phyloP scores from a whole-genome alignment of 1,140 invertebrate species.

The Pissodes strobi region DNA sequence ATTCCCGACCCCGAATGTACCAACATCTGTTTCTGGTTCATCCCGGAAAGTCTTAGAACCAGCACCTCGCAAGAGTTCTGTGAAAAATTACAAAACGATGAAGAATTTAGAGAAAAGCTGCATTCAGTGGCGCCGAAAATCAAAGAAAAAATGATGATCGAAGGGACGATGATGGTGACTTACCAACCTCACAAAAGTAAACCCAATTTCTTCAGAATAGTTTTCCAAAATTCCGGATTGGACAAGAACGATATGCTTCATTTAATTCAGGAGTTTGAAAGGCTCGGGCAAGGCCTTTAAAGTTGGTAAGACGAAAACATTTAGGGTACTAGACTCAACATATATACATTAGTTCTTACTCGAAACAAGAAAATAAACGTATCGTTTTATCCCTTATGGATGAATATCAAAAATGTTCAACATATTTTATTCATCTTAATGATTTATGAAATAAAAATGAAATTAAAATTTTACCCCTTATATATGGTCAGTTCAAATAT shows the following conservation, averaged over 20 bases:
- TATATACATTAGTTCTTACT: too few species aligned
- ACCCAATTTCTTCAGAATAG: slow-evolving; percentile 93
- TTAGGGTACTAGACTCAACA: too few species aligned
- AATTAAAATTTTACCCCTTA: too few species aligned
- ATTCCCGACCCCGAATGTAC: slow-evolving; percentile 85
- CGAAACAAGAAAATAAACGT: too few species aligned
- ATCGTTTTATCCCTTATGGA: too few species aligned
- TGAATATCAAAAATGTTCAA: too few species aligned
- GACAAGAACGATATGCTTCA: slow-evolving; percentile 81
- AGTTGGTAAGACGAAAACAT: background rate
- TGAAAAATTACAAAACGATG: slow-evolving; percentile 56
- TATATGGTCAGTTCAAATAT: too few species aligned
- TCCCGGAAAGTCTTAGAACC: slow-evolving; percentile 76
- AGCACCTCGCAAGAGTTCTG: slow-evolving; percentile 35
- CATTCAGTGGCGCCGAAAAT: slow-evolving; percentile 87
- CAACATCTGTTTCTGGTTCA: slow-evolving; percentile 95
- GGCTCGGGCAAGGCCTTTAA: slow-evolving; percentile 72
- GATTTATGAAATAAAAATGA: too few species aligned
- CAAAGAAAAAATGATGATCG: slow-evolving; percentile 92
- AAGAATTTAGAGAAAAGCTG: slow-evolving; percentile 70
- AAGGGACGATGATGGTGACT: slow-evolving; percentile 93
- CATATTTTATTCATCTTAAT: too few species aligned
- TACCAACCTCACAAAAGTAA: slow-evolving; percentile 83
- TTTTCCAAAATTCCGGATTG: slow-evolving; percentile 86
- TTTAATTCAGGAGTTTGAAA: slow-evolving; percentile 85